Conservation (phyloP, 2,797 vertebrate genomes). For the Arctocebus calabarensis region DNA sequence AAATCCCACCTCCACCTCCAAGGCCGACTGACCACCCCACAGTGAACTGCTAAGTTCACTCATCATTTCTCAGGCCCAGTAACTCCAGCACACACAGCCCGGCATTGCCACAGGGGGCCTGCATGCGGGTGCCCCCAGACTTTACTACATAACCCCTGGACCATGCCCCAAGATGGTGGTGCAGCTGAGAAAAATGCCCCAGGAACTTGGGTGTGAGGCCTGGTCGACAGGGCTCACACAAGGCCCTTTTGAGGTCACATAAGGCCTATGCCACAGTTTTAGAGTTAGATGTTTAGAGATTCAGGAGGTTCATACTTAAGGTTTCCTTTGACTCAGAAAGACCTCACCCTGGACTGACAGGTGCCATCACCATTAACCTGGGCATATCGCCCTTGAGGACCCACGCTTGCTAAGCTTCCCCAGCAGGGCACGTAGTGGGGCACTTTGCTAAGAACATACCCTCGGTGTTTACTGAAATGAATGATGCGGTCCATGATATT, state of each 20-base stretch:
- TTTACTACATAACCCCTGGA: not conserved
- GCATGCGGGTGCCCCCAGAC: too few species aligned
- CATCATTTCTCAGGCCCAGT: not conserved
- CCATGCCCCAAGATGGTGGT: fast-evolving
- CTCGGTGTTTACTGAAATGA: not conserved
- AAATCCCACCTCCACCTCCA: not conserved
- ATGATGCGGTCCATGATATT: fast-evolving
- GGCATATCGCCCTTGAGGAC: not conserved
- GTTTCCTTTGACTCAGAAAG: not conserved
- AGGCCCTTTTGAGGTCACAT: not conserved
- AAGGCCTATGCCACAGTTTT: not conserved
- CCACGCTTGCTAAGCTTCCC: fast-evolving
- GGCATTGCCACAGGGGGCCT: fast-evolving
- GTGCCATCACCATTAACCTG: not conserved
- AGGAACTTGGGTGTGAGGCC: too few species aligned
- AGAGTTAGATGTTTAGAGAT: too few species aligned
- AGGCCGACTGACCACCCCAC: not conserved
- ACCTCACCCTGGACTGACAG: not conserved
- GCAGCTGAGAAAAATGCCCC: fast-evolving
- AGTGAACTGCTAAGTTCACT: not conserved
- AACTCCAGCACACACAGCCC: not conserved
- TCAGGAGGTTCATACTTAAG: fast-evolving
- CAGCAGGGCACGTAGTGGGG: too few species aligned
- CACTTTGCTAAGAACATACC: not conserved
- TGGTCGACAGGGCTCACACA: fast-evolving